phyloP scores from a whole-genome alignment of 1,140 invertebrate species.

The Saccostrea cuccullata region DNA sequence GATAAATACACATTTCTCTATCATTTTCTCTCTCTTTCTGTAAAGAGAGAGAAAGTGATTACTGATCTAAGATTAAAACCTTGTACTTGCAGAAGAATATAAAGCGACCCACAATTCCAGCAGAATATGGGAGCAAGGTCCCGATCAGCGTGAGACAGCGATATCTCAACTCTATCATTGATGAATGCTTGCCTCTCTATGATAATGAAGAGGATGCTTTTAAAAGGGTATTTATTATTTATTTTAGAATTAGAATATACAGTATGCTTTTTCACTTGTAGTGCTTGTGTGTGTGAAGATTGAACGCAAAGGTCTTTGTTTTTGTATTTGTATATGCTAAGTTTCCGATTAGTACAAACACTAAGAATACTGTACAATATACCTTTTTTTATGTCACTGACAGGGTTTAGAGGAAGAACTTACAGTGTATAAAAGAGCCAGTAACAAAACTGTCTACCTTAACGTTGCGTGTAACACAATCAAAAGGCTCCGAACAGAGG shows the following conservation, averaged over 20 bases:
- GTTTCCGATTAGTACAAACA: no score
- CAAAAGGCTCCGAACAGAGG: constrained; percentile 81
- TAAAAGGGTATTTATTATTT: constrained; percentile 80
- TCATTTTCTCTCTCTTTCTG: neutral
- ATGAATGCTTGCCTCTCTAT: constrained; percentile 88
- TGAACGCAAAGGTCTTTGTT: no score
- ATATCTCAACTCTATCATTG: constrained; percentile 91
- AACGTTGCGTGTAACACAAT: constrained; percentile 90
- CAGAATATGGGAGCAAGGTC: constrained; percentile 86
- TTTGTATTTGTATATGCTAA: no score
- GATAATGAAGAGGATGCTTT: constrained; percentile 85
- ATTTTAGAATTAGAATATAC: no score
- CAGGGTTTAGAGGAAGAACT: constrained; percentile 85
- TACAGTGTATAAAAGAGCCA: constrained; percentile 87
- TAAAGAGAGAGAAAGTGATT: neutral
- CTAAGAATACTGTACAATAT: no score
- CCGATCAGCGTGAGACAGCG: constrained; percentile 89
- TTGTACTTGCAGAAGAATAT: constrained; percentile 64
- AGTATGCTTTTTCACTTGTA: no score
- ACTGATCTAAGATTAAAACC: neutral
- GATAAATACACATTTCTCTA: no score
- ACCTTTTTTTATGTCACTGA: neutral
- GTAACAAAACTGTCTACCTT: constrained; percentile 89
- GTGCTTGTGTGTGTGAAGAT: no score
- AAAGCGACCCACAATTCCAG: constrained; percentile 82